Evolutionary conservation across 2,888 invertebrate species (phyloP).

Genomic region (Pristionchus maxplancki): DNA sequence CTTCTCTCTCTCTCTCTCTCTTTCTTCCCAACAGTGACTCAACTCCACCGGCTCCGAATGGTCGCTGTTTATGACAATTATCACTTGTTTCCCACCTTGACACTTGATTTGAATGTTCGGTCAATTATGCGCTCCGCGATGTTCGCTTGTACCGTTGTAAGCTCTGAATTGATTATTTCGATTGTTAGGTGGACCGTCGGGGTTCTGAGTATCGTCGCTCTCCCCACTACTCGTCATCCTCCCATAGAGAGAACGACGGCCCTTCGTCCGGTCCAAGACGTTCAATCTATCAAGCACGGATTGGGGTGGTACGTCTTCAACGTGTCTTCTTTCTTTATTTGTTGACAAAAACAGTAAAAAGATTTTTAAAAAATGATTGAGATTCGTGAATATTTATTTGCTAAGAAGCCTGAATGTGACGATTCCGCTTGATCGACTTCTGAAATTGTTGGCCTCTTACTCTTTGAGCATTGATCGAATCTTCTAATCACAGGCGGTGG

Average conservation of each 20-base stretch:
- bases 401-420: too few relatives aligned
- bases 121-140: neutral
- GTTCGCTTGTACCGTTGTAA: neutral
- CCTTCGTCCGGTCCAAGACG: neutral
- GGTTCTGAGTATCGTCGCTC: constrained; percentile 25
- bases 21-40: neutral
- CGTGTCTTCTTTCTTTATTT: too few relatives aligned
- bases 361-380: too few relatives aligned
- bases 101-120: neutral
- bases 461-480: neutral
- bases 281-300: constrained; percentile 27
- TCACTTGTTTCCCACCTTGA: neutral
- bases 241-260: neutral
- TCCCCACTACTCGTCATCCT: constrained; percentile 6
- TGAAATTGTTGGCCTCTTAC: too few relatives aligned
- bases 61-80: constrained; percentile 29
- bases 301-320: constrained; percentile 16
- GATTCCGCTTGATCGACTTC: too few relatives aligned
- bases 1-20: neutral
- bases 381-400: too few relatives aligned
- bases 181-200: constrained; percentile 16
- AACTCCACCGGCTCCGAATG: constrained; percentile 26
- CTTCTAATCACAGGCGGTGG: neutral
- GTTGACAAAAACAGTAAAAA: too few relatives aligned
- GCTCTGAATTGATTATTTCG: neutral